Conservation (phyloP, 2,113 vertebrate species). For the Ailurus styani region DNA sequence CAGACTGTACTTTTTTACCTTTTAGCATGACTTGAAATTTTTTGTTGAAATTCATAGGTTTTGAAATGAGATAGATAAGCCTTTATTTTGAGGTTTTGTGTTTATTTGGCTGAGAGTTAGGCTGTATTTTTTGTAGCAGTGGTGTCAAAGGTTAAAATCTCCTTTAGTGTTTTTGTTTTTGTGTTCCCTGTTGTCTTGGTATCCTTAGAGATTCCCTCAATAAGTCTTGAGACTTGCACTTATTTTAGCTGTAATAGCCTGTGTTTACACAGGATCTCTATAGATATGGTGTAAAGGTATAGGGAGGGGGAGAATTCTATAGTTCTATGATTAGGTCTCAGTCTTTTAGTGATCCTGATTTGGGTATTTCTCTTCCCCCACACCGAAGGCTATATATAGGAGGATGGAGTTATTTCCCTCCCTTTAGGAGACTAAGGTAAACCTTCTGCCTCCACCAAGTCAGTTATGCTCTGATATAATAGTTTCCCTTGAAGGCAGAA, state of each 20-base stretch:
- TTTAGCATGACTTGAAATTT: neutral
- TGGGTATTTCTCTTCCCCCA: neutral
- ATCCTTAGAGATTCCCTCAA: neutral
- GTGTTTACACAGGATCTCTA: neutral
- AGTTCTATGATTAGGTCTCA: neutral
- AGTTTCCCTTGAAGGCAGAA: neutral
- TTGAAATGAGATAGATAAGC: neutral
- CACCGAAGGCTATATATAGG: neutral
- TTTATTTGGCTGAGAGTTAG: neutral
- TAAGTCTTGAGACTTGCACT: neutral
- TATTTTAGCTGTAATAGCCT: neutral
- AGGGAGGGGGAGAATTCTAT: no score
- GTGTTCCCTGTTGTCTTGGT: neutral
- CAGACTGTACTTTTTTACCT: neutral
- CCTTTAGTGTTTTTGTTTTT: neutral
- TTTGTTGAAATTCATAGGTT: neutral
- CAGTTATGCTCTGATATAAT: neutral
- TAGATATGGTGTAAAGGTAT: neutral
- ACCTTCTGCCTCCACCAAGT: neutral
- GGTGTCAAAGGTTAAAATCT: neutral
- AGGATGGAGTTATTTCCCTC: neutral
- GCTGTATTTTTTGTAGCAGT: neutral
- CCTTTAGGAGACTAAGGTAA: neutral
- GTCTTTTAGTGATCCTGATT: neutral
- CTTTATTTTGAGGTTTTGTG: neutral